Conservation (phyloP, 2,113 vertebrate genomes). For the Pelvicachromis taeniatus region DNA sequence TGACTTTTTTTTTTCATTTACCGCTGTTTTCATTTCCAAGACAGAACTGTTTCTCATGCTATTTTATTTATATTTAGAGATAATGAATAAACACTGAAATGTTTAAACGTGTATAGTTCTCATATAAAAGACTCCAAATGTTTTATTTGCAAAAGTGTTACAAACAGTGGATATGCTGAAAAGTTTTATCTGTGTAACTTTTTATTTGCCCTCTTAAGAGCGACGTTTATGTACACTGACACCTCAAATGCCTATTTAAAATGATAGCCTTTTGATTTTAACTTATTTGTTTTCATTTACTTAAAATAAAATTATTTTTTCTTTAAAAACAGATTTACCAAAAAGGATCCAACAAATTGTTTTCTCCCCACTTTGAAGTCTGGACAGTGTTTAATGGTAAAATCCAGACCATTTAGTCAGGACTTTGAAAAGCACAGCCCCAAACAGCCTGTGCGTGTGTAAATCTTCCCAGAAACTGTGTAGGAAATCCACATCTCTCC, state of each 20-base stretch:
- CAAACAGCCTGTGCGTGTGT: constrained; percentile 41
- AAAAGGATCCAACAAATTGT: neutral
- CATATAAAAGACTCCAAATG: constrained; percentile 31
- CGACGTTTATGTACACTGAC: constrained; percentile 12
- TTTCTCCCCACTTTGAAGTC: neutral
- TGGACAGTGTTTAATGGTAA: constrained; percentile 17
- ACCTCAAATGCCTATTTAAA: constrained; percentile 29
- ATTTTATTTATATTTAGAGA: constrained; percentile 73
- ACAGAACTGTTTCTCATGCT: constrained; percentile 65
- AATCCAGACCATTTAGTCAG: neutral
- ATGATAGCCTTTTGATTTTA: neutral
- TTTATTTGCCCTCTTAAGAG: neutral
- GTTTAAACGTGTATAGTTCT: constrained; percentile 71
- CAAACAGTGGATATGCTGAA: constrained; percentile 3
- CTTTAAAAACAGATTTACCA: neutral
- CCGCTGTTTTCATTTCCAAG: constrained; percentile 71
- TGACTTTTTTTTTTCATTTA: constrained; percentile 71
- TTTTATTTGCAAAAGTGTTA: constrained; percentile 54
- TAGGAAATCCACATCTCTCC: constrained; percentile 43
- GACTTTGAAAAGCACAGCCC: constrained; percentile 3
- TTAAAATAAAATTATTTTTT: neutral
- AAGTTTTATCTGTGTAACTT: constrained; percentile 31
- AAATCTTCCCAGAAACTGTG: constrained; percentile 25
- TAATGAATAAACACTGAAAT: constrained; percentile 73
- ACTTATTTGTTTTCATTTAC: neutral